phyloP scores from a whole-genome alignment of 2,113 vertebrate species.

The Tapirus terrestris region DNA sequence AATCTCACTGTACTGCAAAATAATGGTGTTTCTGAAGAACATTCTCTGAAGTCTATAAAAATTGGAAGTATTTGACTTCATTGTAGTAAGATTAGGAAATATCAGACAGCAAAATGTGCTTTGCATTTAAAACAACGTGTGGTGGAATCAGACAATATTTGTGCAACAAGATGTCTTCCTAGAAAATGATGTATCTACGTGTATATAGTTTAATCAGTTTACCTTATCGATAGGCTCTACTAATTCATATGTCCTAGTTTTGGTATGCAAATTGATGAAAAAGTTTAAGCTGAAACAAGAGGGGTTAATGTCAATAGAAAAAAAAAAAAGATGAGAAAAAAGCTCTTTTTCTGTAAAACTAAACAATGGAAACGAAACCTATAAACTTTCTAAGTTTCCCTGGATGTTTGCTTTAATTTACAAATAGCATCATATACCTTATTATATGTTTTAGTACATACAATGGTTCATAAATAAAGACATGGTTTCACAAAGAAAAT shows the following conservation, averaged over 20 bases:
- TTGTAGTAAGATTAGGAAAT: constrained; percentile 69
- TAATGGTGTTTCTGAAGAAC: constrained; percentile 74
- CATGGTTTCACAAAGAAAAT: constrained; percentile 27
- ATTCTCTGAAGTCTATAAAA: constrained; percentile 74
- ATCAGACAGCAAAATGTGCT: constrained; percentile 64
- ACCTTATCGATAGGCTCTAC: neutral
- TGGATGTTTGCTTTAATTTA: constrained; percentile 59
- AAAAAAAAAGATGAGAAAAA: constrained; percentile 16
- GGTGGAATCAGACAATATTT: constrained; percentile 60
- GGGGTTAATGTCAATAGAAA: neutral
- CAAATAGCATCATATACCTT: constrained; percentile 37
- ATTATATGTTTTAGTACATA: constrained; percentile 43
- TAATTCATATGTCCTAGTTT: neutral
- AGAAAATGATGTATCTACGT: constrained; percentile 55
- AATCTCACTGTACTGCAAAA: constrained; percentile 65
- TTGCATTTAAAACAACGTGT: constrained; percentile 70
- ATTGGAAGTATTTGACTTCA: constrained; percentile 70
- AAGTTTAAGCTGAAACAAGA: constrained; percentile 23
- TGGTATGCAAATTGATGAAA: neutral
- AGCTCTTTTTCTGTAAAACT: constrained; percentile 48
- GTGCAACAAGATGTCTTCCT: constrained; percentile 47
- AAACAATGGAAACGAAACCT: constrained; percentile 60
- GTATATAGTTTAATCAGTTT: neutral
- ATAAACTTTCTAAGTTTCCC: constrained; percentile 38
- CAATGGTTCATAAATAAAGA: constrained; percentile 50